phyloP scores from a whole-genome alignment of 2,888 invertebrate species.

The Nomada fabriciana region DNA sequence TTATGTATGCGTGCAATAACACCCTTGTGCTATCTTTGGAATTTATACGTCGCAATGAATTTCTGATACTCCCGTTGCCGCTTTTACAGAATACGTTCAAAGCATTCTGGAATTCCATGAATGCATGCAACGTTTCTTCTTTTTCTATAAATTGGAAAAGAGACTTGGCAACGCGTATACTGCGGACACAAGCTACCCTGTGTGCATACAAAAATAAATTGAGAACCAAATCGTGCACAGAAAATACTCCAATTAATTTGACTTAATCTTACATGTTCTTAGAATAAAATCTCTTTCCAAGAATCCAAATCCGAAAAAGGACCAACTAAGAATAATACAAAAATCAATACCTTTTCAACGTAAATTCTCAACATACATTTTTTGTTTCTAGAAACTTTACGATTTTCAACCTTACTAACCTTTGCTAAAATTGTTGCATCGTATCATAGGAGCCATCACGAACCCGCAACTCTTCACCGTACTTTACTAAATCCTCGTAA shows the following conservation, averaged over 20 bases:
- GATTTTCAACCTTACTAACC: too few species aligned
- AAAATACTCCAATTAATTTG: not conserved
- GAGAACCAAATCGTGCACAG: constrained; percentile 2
- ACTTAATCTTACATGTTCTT: too few species aligned
- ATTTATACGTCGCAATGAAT: constrained; percentile 30
- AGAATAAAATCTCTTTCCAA: too few species aligned
- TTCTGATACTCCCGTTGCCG: not conserved
- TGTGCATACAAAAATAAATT: constrained; percentile 3
- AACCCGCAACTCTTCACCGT: too few species aligned
- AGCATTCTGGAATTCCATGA: constrained; percentile 29
- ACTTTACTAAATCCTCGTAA: too few species aligned
- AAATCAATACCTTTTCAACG: too few species aligned
- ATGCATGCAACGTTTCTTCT: constrained; percentile 28
- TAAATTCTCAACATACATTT: too few species aligned
- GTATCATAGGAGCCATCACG: too few species aligned
- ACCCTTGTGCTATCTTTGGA: constrained; percentile 5
- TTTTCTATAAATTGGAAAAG: constrained; percentile 47
- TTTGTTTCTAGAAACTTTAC: too few species aligned
- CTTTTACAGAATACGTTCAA: constrained; percentile 10
- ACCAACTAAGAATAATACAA: too few species aligned
- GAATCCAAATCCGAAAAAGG: too few species aligned
- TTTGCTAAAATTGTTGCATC: too few species aligned
- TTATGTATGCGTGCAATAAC: not conserved
- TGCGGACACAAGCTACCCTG: constrained; percentile 1
- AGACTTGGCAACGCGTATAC: constrained; percentile 23